These are phyloP conservation scores for Lasioglossum vierecki DNA, from an alignment of 2,888 invertebrate species.

Conservation along the genomic window DNA sequence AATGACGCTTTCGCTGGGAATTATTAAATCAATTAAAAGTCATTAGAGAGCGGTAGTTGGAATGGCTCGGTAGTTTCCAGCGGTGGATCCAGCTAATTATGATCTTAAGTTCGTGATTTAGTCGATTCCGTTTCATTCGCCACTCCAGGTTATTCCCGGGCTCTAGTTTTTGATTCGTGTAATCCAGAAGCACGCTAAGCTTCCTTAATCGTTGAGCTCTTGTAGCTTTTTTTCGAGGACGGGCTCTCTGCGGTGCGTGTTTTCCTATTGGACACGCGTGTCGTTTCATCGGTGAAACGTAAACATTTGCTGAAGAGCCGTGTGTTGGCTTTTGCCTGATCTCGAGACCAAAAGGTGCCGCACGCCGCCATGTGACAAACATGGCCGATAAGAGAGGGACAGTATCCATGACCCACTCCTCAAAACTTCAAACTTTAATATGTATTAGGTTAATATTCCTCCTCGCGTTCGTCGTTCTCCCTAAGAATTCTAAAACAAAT, in stretches of 20 bases:
- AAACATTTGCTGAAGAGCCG: constrained; percentile 9
- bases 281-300: not conserved
- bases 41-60: not conserved
- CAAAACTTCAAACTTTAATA: not conserved
- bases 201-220: not conserved
- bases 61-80: not conserved
- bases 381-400: too few species aligned
- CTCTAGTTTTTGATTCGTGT: not conserved
- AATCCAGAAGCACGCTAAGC: not conserved
- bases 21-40: not conserved
- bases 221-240: not conserved
- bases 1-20: not conserved
- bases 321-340: not conserved
- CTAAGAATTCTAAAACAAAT: not conserved
- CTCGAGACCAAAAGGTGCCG: not conserved
- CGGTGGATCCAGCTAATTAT: not conserved
- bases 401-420: not conserved
- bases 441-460: not conserved
- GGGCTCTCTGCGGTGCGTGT: not conserved
- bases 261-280: not conserved
- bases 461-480: not conserved
- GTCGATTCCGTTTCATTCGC: not conserved
- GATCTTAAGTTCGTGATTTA: not conserved
- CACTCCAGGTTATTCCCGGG: not conserved
- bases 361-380: not conserved